These are phyloP conservation scores for Mamestra configurata DNA, from an alignment of 1,140 invertebrate species.

Conservation along the genomic window DNA sequence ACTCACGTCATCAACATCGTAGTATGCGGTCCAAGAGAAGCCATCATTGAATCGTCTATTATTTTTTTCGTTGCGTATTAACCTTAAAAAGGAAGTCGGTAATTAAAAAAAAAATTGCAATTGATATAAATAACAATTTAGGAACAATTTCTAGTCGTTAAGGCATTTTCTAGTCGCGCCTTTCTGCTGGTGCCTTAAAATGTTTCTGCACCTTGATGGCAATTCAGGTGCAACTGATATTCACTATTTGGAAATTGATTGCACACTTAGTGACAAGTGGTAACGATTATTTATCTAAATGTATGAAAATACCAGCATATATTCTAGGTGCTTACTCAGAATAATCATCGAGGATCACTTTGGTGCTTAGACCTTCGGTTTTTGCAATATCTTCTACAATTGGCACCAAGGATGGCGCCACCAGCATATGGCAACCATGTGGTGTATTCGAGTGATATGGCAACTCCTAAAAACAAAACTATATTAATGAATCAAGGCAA, in stretches of 20 bases:
- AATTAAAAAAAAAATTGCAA: background rate
- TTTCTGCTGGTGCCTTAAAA: too few relatives aligned
- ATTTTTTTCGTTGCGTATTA: slow-evolving; percentile 69
- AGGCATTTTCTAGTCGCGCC: too few relatives aligned
- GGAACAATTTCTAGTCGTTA: too few relatives aligned
- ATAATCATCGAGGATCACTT: slow-evolving; percentile 67
- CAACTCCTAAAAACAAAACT: slow-evolving; percentile 54
- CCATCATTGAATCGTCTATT: slow-evolving; percentile 25
- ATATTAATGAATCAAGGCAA: background rate
- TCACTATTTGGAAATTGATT: background rate
- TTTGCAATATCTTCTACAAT: slow-evolving; percentile 58
- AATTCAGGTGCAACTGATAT: too few relatives aligned
- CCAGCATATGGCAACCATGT: slow-evolving; percentile 59
- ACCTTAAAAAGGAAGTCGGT: slow-evolving; percentile 59
- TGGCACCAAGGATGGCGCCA: slow-evolving; percentile 63
- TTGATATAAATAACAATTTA: background rate
- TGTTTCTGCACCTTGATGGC: too few relatives aligned
- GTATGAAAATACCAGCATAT: background rate
- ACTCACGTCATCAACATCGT: slow-evolving; percentile 77
- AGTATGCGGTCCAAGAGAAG: slow-evolving; percentile 77
- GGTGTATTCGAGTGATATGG: slow-evolving; percentile 50
- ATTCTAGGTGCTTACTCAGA: slow-evolving; percentile 66
- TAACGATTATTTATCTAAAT: too few relatives aligned
- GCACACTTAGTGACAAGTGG: too few relatives aligned
- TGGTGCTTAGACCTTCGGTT: slow-evolving; percentile 56